Evolutionary conservation across 2,797 vertebrate species (phyloP).

Genomic region (Ptychadena robeensis): DNA sequence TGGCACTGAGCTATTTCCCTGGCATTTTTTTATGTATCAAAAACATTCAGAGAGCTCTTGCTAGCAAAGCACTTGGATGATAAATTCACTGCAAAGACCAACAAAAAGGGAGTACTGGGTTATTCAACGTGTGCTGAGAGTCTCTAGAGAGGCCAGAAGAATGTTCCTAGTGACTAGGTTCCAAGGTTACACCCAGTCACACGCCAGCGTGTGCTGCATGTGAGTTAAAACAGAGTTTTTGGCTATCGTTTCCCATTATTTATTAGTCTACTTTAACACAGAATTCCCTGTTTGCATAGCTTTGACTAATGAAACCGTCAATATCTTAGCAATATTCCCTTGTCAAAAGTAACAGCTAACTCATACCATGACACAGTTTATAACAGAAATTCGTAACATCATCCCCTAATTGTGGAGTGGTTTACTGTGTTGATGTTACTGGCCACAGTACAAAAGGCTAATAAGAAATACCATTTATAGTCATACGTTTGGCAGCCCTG

Average conservation of each 20-base stretch:
- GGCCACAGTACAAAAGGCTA: conserved; percentile 25
- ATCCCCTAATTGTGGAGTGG: conserved; percentile 1
- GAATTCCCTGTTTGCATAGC: conserved; percentile 7
- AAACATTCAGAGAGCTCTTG: conserved; percentile 35
- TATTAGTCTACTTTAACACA: conserved; percentile 16
- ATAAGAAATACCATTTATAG: conserved; percentile 19
- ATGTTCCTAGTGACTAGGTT: conserved; percentile 41
- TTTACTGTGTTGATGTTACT: conserved; percentile 12
- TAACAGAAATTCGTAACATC: neutral
- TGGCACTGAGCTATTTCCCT: conserved; percentile 18
- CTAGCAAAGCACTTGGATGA: conserved; percentile 39
- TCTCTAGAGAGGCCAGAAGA: conserved; percentile 44
- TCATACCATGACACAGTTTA: neutral
- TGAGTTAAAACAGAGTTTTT: conserved; percentile 21
- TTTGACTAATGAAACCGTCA: conserved; percentile 19
- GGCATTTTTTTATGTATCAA: conserved; percentile 23
- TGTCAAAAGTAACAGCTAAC: conserved; percentile 9
- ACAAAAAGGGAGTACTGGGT: conserved; percentile 18
- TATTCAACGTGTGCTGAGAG: conserved; percentile 32
- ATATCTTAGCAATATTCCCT: conserved; percentile 10
- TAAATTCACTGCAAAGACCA: conserved; percentile 37
- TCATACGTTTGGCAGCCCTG: conserved; percentile 24
- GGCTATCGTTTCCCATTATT: conserved; percentile 26
- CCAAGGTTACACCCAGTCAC: conserved; percentile 50
- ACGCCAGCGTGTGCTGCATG: conserved; percentile 30